Base-by-base conservation (phyloP, 2,797 vertebrate genomes). In the Fringilla coelebs region DNA sequence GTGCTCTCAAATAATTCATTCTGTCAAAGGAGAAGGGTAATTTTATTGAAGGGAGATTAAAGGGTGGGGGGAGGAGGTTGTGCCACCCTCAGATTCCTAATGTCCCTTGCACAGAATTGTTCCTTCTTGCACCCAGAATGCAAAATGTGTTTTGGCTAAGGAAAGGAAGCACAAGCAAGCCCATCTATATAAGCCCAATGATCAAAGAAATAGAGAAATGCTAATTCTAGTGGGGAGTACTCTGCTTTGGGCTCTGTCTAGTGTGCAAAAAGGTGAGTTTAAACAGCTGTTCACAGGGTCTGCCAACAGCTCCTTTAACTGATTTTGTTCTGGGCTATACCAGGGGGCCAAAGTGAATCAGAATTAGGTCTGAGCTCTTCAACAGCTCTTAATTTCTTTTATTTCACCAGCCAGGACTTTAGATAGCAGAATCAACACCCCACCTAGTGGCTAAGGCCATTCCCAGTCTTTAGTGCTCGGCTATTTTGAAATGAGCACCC, bases 131-230 rank as follows among this genome's bases (percentile, higher is more conserved):
- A 60, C 20, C 13, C 66, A 74, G 61, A 43, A 67, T 10, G 17
- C 25, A 18, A 66, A 57, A 65, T 1, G 15, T 10, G 10, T 58
- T 75, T 71, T 71, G 32, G 21, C 45, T 46, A 68, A 78, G 74
- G 31, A 55, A 31, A 21, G 24, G 25, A n/a, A 66, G 58, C 63
- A 28, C 20, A 29, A 38, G 36, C 45, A 84, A 54, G n/a, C 5
- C 0, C 21, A 7, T 36, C 6, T 68, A 6, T 60, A 0, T 15
- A 48, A 48, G 71, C 45, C 36, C 9, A 25, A 0, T 17, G 17
- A 15, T 36, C n/a, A 51, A 43, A 55, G 71, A 43, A 40, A 26
- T 2, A 22, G 68, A 73, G 32, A 61, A 74, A 52, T 46, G 45
- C 25, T 12, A 3, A 11, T 68, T 60, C 25, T 52, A 5, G 41